A percentile compares a stretch with the other conserved stretches of the same genome.
Evolutionary conservation across 92 coral and sea anemone species (phyloP).

Genomic region (Anthopleura xanthogrammica): DNA sequence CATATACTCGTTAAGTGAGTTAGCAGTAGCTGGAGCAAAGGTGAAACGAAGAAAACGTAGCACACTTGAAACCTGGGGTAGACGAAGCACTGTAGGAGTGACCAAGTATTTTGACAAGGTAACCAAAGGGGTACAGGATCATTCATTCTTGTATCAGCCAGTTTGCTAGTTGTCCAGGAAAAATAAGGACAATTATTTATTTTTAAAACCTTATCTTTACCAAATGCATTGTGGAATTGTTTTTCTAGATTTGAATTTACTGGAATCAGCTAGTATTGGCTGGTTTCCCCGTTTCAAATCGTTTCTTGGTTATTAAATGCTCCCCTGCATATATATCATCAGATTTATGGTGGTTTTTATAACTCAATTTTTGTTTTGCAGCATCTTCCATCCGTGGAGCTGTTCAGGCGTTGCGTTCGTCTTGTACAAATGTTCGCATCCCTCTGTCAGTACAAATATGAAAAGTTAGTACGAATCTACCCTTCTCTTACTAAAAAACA

Average conservation of each 20-base stretch:
- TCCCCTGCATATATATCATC: too few relatives aligned
- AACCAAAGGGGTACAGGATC: background rate
- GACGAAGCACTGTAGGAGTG: constrained; percentile 57
- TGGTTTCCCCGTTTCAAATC: too few relatives aligned
- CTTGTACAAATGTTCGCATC: constrained; percentile 89
- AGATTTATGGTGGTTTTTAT: too few relatives aligned
- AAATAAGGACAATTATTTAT: too few relatives aligned
- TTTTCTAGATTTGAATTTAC: too few relatives aligned
- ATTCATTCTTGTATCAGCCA: too few relatives aligned
- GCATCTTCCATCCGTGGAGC: constrained; percentile 72
- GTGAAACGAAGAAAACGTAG: constrained; percentile 63
- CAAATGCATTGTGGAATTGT: too few relatives aligned
- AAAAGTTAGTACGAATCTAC: constrained; percentile 59
- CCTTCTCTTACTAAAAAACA: background rate
- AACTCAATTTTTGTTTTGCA: constrained; percentile 15
- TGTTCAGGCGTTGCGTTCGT: constrained; percentile 89
- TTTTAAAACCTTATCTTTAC: too few relatives aligned
- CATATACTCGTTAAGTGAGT: constrained; percentile 63
- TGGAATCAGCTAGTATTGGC: too few relatives aligned
- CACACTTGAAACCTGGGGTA: constrained; percentile 82
- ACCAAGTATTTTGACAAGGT: constrained; percentile 85
- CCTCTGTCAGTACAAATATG: constrained; percentile 85
- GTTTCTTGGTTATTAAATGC: too few relatives aligned
- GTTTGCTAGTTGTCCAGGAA: too few relatives aligned
- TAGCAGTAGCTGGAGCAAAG: constrained; percentile 71